Evolutionary conservation across 2,797 vertebrate genomes (phyloP).

Genomic region (Amblyopsis hoosieri): DNA sequence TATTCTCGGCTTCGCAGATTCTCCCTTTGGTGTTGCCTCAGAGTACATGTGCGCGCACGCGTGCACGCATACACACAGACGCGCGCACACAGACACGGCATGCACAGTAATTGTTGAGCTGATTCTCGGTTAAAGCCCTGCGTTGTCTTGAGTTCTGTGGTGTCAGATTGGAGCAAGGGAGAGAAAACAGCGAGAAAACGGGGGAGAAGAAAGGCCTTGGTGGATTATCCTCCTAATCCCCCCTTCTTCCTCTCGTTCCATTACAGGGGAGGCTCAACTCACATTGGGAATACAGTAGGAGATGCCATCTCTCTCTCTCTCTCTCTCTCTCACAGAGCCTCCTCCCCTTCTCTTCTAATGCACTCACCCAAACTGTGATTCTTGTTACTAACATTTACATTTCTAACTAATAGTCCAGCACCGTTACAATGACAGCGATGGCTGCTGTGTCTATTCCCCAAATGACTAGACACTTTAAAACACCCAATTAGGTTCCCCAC

Average conservation of each 20-base stretch:
- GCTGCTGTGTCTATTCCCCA: no score
- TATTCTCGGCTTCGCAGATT: constrained; percentile 55
- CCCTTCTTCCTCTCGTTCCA: constrained; percentile 25
- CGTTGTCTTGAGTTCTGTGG: constrained; percentile 51
- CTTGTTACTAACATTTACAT: no score
- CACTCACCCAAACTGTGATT: no score
- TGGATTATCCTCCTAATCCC: constrained; percentile 72
- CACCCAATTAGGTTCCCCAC: no score
- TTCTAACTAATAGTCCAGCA: no score
- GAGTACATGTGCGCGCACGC: not conserved
- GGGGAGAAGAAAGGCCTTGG: constrained; percentile 60
- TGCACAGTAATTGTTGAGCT: constrained; percentile 48
- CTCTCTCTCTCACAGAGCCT: no score
- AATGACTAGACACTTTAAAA: no score
- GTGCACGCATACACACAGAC: not conserved
- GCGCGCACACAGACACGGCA: not conserved
- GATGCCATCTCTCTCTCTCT: no score
- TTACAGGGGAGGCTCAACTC: constrained; percentile 46
- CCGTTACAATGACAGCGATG: no score
- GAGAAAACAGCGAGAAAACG: constrained; percentile 57
- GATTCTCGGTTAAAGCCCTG: constrained; percentile 55
- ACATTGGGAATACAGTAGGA: no score
- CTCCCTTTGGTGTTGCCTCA: constrained; percentile 47
- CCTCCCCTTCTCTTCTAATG: no score
- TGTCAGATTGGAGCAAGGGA: constrained; percentile 47